Evolutionary conservation across 2,113 vertebrate genomes (phyloP), one percentile per base, ranked within the genome.

Genomic region (Sakesphorus luctuosus): DNA sequence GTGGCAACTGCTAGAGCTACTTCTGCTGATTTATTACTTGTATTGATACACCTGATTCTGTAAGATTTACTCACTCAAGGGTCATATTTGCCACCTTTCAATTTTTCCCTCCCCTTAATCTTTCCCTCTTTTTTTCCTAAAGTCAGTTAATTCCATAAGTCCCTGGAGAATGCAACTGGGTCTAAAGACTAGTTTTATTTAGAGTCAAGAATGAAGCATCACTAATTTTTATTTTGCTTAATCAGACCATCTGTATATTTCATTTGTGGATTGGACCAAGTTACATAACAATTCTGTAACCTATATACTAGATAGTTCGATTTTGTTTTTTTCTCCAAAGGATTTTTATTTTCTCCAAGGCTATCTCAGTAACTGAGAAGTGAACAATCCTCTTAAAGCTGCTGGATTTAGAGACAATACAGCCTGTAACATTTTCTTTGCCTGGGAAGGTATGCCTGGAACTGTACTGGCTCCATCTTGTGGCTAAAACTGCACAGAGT

Each of bases 391-490:
- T 79, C 43, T 66, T 78, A 80, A 76, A 76, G 71, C 58, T 85
- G 55, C 79, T 59, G 82, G 35, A 47, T 87, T 65, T 69, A 18
- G 71, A 77, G 71, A 62, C 31, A 49, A 44, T 69, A 13, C 18
- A 83, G 29, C 33, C 14, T 0, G 7, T 7, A 62, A 53, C 21
- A 10, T 24, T 78, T 47, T 52, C 80, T 29, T 29, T 33, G 40
- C 0, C 36, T 16, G 43, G 52, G 40, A 44, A 56, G 53, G 16
- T n/a, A 67, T 20, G 43, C 75, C 62, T 36, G 28, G 21, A 52
- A 75, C 87, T 91, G 58, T 62, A 14, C 80, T 94, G 82, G 96
- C 96, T 93, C 97, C 96, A 96, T 50, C 97, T 91, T 63, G 94
- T 97, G 96, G 97, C 68, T 84, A 23, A 58, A 75, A 35, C 35